Base-by-base conservation (phyloP, 2,888 invertebrate genomes). In the Lasiommata megera region DNA sequence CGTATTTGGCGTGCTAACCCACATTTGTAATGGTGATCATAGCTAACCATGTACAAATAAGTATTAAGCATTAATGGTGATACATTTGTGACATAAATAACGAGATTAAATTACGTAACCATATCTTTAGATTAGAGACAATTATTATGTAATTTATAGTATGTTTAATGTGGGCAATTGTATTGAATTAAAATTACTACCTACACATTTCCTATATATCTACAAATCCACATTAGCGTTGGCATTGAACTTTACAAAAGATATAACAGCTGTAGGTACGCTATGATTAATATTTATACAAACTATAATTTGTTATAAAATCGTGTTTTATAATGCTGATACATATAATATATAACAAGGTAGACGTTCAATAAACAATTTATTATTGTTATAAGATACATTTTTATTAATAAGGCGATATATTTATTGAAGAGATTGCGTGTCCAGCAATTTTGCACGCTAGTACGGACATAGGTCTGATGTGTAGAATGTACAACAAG, bases 171-270 rank as follows among this genome's bases (percentile, higher is more conserved):
- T 48, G n/a, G 29, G 31, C 37, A 36, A 36, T 36, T 36, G 43
- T 54, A 44, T 3, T 23, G 12, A 34, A 44, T 54, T 54, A 44
- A 38, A 43, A 41, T 47, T 28, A 51, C 56, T 36, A 40, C 28
- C 44, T 41, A 28, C 37, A 40, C 34, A 40, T 14, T 36, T n/a
- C 6, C 12, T 37, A 36, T 46, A 23, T 34, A 9, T 16, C 29
- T 16, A 51, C 38, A 40, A 23, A 44, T 44, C 44, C 14, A 44
- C 28, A 8, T 44, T 23, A 7, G 50, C 18, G 31, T 28, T 47
- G 54, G 54, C 60, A 60, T 60, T 62, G 56, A 60, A 60, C 59
- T 56, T 60, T 47, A 31, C 40, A 40, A 31, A 34, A 53, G 51
- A 46, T 41, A 58, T 54, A 59, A 56, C 61, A 62, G 56, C 18